Conservation (phyloP, 1,140 invertebrate species). For the Stratiolaelaps scimitus region DNA sequence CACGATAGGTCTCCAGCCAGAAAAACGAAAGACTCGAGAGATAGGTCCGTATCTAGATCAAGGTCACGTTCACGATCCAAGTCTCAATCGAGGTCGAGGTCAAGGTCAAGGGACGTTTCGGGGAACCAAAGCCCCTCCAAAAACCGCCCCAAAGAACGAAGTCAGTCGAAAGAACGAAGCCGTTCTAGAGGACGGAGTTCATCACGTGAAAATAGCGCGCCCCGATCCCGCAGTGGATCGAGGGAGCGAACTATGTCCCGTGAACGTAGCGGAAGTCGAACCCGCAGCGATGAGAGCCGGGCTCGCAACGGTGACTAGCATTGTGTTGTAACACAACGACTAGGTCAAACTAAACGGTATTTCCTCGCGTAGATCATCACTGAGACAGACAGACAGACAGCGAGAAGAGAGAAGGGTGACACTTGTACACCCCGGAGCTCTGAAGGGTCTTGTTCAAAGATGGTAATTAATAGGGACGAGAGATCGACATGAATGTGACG, state of each 20-base stretch:
- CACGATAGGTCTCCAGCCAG: not conserved
- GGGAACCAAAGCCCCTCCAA: constrained; percentile 42
- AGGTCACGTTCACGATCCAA: constrained; percentile 40
- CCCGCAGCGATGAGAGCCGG: too few relatives aligned
- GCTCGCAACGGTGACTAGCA: too few relatives aligned
- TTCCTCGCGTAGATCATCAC: too few relatives aligned
- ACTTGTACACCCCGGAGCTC: too few relatives aligned
- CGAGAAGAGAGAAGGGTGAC: too few relatives aligned
- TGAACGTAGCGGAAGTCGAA: not conserved
- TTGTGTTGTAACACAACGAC: too few relatives aligned
- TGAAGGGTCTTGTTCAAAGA: too few relatives aligned
- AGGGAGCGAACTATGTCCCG: not conserved
- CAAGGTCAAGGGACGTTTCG: constrained; percentile 36
- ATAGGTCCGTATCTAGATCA: constrained; percentile 40
- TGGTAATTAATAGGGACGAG: too few relatives aligned
- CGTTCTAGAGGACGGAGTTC: constrained; percentile 30
- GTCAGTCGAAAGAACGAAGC: not conserved
- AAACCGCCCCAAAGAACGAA: constrained; percentile 33
- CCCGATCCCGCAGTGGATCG: constrained; percentile 40
- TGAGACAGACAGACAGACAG: too few relatives aligned
- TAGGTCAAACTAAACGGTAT: too few relatives aligned
- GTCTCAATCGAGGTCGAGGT: constrained; percentile 37
- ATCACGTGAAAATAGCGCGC: constrained; percentile 34
- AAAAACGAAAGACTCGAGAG: constrained; percentile 28
- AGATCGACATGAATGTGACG: too few relatives aligned